Evolutionary conservation across 2,797 vertebrate genomes (phyloP).

Genomic region (Acropternis orthonyx): DNA sequence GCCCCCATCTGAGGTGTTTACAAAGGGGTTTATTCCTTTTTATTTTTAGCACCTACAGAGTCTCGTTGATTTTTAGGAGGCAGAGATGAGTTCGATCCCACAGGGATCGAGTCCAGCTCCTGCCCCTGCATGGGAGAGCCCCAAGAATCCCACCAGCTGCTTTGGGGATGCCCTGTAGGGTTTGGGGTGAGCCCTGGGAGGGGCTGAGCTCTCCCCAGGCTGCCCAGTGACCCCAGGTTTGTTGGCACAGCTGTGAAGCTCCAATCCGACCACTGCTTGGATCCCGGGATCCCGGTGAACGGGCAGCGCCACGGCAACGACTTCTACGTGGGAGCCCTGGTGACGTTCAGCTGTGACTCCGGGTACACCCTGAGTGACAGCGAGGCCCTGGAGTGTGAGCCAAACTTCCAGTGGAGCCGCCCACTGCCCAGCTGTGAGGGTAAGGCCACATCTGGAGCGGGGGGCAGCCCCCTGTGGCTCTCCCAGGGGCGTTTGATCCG

Average conservation of each 20-base stretch:
- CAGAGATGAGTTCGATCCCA: background rate
- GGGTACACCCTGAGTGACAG: conserved; percentile 92
- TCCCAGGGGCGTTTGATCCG: rapidly evolving
- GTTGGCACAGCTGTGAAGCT: conserved; percentile 86
- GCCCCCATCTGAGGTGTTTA: background rate
- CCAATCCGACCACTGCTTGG: conserved; percentile 95
- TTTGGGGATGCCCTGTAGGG: background rate
- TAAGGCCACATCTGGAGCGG: conserved; percentile 57
- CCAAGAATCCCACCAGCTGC: background rate
- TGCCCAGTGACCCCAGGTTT: background rate
- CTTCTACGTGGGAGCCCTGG: conserved; percentile 94
- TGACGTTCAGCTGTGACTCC: conserved; percentile 93
- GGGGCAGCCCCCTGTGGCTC: background rate
- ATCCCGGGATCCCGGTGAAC: conserved; percentile 95
- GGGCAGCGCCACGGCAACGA: conserved; percentile 95
- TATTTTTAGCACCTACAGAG: background rate
- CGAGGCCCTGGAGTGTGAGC: conserved; percentile 93
- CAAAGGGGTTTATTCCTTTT: background rate
- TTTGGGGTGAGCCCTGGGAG: rapidly evolving
- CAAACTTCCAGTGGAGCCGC: conserved; percentile 98
- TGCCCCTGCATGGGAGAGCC: background rate
- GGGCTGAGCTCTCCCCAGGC: background rate
- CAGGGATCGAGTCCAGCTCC: background rate
- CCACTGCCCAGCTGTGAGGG: conserved; percentile 97
- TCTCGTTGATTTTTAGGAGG: background rate